Evolutionary conservation across 2,113 vertebrate species (phyloP), one percentile per base, ranked within the genome.

Genomic region (Grammomys surdaster): DNA sequence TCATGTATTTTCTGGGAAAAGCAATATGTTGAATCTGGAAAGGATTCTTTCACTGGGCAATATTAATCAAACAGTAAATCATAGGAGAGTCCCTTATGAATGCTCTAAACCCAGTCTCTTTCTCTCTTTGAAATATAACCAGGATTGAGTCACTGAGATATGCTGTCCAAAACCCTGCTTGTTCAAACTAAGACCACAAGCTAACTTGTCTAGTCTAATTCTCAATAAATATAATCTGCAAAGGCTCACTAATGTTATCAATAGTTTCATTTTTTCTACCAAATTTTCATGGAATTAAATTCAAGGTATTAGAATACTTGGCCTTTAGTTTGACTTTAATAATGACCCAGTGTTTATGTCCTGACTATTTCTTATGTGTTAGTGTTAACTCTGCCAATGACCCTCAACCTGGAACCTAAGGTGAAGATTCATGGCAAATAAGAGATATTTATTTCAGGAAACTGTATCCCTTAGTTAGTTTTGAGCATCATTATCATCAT

Each of bases 61-160:
- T 91, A 95, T 95, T 96, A 94, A 96, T 94, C 90, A 94, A 85
- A 92, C 95, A 91, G 58, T 73, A 94, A 95, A 92, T 94, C 86
- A 85, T 8, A 88, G 67, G 67, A 73, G 24, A 90, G 43, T 58
- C 88, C 92, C 85, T 89, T 81, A 88, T 93, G 73, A 96, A 84
- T 93, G 46, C 90, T 16, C 70, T 85, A 58, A 88, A 92, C 28
- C 48, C 67, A 84, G 54, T 84, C 67, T 86, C 54, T n/a, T 91
- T 85, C 16, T 93, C 67, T 87, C 72, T 31, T 69, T 91, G 63
- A 97, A 94, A 92, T 92, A 24, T 92, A 91, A 88, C 10, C 48
- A n/a, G 46, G 56, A 63, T n/a, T 89, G 48, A 84, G 28, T 76
- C 94, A 92, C 56, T 94, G 72, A 95, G 43, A 43, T 63, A 12